phyloP scores from a whole-genome alignment of 2,888 invertebrate species.

The Drosophila affinis region DNA sequence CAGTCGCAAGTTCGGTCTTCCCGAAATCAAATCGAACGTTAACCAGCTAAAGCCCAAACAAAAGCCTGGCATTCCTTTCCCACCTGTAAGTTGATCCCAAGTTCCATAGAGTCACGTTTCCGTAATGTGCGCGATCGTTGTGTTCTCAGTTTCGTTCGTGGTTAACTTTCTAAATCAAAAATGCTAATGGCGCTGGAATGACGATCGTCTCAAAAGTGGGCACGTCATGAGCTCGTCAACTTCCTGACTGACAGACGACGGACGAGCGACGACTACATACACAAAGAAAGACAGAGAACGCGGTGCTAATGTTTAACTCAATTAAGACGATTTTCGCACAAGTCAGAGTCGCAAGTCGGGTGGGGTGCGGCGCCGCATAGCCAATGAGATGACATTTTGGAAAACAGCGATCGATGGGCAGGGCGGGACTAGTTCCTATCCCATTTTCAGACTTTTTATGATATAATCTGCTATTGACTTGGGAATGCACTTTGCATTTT shows the following conservation, averaged over 20 bases:
- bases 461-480: conserved; percentile 1
- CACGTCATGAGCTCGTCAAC: conserved; percentile 21
- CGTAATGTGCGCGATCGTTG: not conserved
- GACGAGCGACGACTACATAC: not conserved
- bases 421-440: not conserved
- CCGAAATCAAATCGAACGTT: not conserved
- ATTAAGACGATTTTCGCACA: not conserved
- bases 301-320: conserved; percentile 24
- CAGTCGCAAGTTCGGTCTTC: conserved; percentile 33
- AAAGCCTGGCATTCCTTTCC: not conserved
- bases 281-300: conserved; percentile 25
- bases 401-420: not conserved
- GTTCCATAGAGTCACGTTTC: conserved; percentile 10
- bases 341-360: not conserved
- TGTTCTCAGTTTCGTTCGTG: conserved; percentile 33
- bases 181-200: conserved; percentile 24
- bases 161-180: conserved; percentile 35
- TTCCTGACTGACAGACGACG: conserved; percentile 26
- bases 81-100: not conserved
- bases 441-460: conserved; percentile 17
- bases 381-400: conserved; percentile 2
- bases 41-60: not conserved
- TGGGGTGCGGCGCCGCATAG: conserved; percentile 20
- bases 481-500: conserved; percentile 28
- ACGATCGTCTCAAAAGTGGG: conserved; percentile 24